phyloP scores from a whole-genome alignment of 2,797 vertebrate species.

The Chaunax sp. region DNA sequence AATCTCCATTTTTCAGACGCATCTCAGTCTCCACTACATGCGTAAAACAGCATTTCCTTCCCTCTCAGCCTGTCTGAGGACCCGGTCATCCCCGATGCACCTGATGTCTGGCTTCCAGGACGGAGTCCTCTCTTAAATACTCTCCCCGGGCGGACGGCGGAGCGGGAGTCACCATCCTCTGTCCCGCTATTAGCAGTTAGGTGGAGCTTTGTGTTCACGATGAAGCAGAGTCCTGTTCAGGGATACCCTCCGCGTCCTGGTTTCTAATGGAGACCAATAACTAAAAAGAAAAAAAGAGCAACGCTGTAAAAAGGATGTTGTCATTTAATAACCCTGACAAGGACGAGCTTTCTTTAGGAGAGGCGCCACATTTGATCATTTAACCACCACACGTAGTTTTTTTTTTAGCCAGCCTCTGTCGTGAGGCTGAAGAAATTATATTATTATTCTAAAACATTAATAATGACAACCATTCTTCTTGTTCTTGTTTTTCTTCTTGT shows the following conservation, averaged over 20 bases:
- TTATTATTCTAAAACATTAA: too few species aligned
- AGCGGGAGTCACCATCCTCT: conserved; percentile 84
- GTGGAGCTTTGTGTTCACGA: conserved; percentile 4
- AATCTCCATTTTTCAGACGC: conserved; percentile 41
- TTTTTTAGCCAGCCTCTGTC: too few species aligned
- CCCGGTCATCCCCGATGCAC: conserved; percentile 45
- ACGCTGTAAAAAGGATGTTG: conserved; percentile 32
- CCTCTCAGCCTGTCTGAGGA: background rate
- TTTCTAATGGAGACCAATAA: conserved; percentile 70
- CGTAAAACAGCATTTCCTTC: background rate
- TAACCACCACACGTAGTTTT: too few species aligned
- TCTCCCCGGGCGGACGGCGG: conserved; percentile 71
- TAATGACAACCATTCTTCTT: too few species aligned
- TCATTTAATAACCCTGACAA: conserved; percentile 9
- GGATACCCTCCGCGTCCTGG: conserved; percentile 66
- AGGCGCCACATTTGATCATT: background rate
- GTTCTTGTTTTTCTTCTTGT: too few species aligned
- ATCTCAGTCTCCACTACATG: conserved; percentile 46
- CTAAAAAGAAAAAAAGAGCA: conserved; percentile 20
- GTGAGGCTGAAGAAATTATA: too few species aligned
- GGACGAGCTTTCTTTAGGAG: background rate
- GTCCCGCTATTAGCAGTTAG: conserved; percentile 72
- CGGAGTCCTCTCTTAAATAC: conserved; percentile 76
- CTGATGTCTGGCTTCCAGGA: conserved; percentile 44
- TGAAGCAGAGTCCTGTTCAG: background rate